Conservation (phyloP, 2,113 vertebrate species). For the Prunella himalayana region DNA sequence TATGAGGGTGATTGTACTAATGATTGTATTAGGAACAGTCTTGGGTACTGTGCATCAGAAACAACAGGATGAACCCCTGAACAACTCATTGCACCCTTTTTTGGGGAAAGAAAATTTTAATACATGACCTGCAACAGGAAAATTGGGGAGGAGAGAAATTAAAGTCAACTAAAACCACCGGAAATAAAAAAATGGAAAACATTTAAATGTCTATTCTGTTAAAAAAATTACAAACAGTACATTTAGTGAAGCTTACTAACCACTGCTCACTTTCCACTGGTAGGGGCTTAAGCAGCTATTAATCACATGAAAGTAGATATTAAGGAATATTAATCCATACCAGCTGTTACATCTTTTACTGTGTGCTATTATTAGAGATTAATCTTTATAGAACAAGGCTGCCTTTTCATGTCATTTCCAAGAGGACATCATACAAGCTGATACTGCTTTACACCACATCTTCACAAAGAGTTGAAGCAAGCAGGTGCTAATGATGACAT, state of each 20-base stretch:
- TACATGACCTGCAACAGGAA: background rate
- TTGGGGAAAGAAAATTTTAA: background rate
- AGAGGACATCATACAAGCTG: background rate
- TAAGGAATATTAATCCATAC: slow-evolving; percentile 74
- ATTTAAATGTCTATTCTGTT: background rate
- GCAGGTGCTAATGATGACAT: background rate
- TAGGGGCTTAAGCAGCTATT: slow-evolving; percentile 74
- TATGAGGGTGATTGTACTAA: background rate
- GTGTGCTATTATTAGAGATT: slow-evolving; percentile 81
- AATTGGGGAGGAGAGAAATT: background rate
- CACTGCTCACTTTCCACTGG: slow-evolving; percentile 6
- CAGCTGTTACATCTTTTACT: slow-evolving; percentile 69
- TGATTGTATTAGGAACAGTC: background rate
- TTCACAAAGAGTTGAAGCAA: background rate
- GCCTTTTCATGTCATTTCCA: slow-evolving; percentile 59
- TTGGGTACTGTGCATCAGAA: background rate
- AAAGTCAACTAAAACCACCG: background rate
- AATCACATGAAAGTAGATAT: slow-evolving; percentile 86
- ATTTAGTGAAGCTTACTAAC: slow-evolving; percentile 26
- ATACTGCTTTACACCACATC: background rate
- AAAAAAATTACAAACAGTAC: background rate
- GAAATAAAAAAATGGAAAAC: background rate
- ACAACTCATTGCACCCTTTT: background rate
- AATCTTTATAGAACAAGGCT: slow-evolving; percentile 63
- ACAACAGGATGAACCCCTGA: background rate